Evolutionary conservation across 2,888 invertebrate species (phyloP), one percentile per base, ranked within the genome.

Genomic region (Plusia festucae): DNA sequence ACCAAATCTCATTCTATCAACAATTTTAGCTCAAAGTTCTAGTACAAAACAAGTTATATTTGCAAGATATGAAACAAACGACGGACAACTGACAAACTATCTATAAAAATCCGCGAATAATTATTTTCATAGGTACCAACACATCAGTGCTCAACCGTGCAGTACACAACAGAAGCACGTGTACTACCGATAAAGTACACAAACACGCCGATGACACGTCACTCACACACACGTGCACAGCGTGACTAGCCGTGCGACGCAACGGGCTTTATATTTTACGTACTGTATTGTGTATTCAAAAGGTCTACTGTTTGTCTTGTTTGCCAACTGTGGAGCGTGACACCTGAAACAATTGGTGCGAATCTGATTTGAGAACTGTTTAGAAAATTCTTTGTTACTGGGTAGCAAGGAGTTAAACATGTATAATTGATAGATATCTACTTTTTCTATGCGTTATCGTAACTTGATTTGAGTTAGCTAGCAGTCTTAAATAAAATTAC

Each of bases 181-280:
- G 40, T 40, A 7, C n/a, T 40, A 4, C 40, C 40, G 40, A 40
- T n/a, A 40, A 40, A 40, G 40, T 40, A 40, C 40, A 40, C 40
- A 40, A 40, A 40, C 40, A 40, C 40, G 40, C 40, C 40, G 13
- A 3, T n/a, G 15, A n/a, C 40, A 40, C 40, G 40, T n/a, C 40
- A 40, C 40, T 40, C n/a, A 40, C n/a, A n/a, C n/a, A 40, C n/a
- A 40, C 40, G 40, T 40, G 40, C 40, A 40, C 40, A n/a, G 6
- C 40, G 40, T 40, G 40, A n/a, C 40, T 7, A 40, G n/a, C n/a
- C 40, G 40, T 40, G 40, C 40, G 40, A n/a, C 40, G 40, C 40
- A 40, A 40, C n/a, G n/a, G 15, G n/a, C 40, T 40, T 40, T 40
- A 40, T 40, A 40, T 40, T 40, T 40, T n/a, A 40, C 40, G n/a